phyloP scores from a whole-genome alignment of 2,888 invertebrate species.

The Tortrix viridana region DNA sequence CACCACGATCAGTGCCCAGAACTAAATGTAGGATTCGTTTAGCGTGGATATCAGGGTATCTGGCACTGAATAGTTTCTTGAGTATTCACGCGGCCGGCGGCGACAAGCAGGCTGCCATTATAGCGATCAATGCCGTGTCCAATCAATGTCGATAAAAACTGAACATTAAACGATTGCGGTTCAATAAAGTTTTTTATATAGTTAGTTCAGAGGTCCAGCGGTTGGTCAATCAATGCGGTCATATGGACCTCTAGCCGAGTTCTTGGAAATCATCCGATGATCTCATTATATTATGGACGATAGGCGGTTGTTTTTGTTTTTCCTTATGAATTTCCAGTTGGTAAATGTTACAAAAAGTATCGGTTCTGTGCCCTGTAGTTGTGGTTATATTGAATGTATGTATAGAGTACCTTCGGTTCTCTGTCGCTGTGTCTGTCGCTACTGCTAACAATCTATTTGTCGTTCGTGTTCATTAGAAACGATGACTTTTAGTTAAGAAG shows the following conservation, averaged over 20 bases:
- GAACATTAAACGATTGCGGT: slow-evolving; percentile 16
- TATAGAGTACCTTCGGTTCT: too few relatives aligned
- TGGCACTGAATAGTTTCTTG: too few relatives aligned
- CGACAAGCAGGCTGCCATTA: slow-evolving; percentile 36
- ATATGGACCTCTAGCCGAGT: neutral
- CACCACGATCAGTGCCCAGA: neutral
- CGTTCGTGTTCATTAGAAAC: too few relatives aligned
- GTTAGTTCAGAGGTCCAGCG: too few relatives aligned
- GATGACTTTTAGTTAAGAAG: too few relatives aligned
- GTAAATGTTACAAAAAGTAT: neutral
- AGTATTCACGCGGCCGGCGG: slow-evolving; percentile 24
- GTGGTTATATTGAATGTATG: too few relatives aligned
- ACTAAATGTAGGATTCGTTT: too few relatives aligned
- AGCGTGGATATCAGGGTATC: too few relatives aligned
- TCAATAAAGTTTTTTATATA: slow-evolving; percentile 25
- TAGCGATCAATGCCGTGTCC: slow-evolving; percentile 28
- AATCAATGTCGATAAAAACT: slow-evolving; percentile 30
- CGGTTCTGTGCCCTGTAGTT: too few relatives aligned
- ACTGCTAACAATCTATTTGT: too few relatives aligned
- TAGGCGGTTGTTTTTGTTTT: neutral
- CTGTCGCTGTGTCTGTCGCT: too few relatives aligned
- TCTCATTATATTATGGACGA: slow-evolving; percentile 14
- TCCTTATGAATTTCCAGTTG: slow-evolving; percentile 18
- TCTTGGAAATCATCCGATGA: slow-evolving; percentile 23
- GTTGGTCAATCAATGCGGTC: too few relatives aligned